Base-by-base conservation (phyloP, 2,797 vertebrate species). In the Yasuhikotakia modesta region DNA sequence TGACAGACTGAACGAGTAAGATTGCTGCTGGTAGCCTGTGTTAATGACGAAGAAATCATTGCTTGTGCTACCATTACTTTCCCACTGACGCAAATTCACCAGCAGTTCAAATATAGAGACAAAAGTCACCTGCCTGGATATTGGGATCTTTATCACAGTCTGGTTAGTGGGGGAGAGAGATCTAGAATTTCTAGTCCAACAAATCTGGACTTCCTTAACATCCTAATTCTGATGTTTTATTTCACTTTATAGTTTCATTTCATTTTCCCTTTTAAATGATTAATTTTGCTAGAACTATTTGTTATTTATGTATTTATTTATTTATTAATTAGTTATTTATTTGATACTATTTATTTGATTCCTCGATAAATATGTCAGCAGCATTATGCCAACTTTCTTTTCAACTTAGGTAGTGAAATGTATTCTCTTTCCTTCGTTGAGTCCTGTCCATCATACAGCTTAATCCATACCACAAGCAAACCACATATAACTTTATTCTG, bases 281-380 rank as follows among this genome's bases (percentile, higher is more conserved):
- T 84, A 79, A 84, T 87, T 86, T 84, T 87, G 87, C 81, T n/a
- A 87, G 82, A 85, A 86, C 85, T 76, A 84, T 91, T 87, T 91
- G 92, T 82, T 85, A 87, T 84, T 87, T 88, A 94, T 94, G 89
- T 94, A 93, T 94, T 86, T 94, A 94, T 94, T 94, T 94, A 94
- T 94, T 94, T 94, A 94, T 94, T 94, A 90, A 81, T 87, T 87
- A 86, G 87, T 93, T 92, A 93, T 92, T 94, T 94, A 94, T 94
- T 94, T 90, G 89, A 90, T 91, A 87, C 82, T 93, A 94, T 94
- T 94, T 94, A 94, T 94, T 94, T 92, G 65, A 90, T 87, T 84
- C 84, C 86, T 85, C 89, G 52, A 65, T 35, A 57, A 84, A 86
- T 83, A 82, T 88, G 86, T 90, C 83, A 87, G 85, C 64, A 78